Evolutionary conservation across 2,113 vertebrate genomes (phyloP).

Genomic region (Formicarius rufipectus): DNA sequence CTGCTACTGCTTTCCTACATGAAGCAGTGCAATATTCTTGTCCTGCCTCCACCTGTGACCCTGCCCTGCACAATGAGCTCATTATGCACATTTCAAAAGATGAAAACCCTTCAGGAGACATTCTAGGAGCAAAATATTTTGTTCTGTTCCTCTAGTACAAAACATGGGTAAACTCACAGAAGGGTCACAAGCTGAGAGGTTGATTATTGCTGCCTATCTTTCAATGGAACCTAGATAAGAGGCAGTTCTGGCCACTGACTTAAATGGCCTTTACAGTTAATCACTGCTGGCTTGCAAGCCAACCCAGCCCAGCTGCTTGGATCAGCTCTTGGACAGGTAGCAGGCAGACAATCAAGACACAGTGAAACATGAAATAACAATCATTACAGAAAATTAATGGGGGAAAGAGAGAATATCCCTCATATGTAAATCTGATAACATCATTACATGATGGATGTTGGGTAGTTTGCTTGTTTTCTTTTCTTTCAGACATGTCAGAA

Average conservation of each 20-base stretch:
- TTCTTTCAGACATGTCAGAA: conserved; percentile 2
- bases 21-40: background rate
- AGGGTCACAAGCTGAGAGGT: background rate
- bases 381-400: conserved; percentile 56
- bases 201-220: background rate
- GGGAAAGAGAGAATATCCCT: conserved; percentile 12
- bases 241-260: background rate
- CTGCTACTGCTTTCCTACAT: background rate
- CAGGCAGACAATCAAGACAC: background rate
- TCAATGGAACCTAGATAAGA: background rate
- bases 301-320: background rate
- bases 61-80: background rate
- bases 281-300: background rate
- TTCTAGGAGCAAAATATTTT: background rate
- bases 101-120: background rate
- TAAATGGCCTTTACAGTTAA: background rate
- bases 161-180: background rate
- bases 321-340: conserved; percentile 14
- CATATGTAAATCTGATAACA: conserved; percentile 2
- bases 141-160: background rate
- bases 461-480: background rate
- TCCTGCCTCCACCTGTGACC: background rate
- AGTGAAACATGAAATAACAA: conserved; percentile 1
- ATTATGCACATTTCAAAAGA: background rate
- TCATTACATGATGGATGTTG: background rate